Conservation (phyloP, 2,797 vertebrate genomes). For the Sus cebifrons region DNA sequence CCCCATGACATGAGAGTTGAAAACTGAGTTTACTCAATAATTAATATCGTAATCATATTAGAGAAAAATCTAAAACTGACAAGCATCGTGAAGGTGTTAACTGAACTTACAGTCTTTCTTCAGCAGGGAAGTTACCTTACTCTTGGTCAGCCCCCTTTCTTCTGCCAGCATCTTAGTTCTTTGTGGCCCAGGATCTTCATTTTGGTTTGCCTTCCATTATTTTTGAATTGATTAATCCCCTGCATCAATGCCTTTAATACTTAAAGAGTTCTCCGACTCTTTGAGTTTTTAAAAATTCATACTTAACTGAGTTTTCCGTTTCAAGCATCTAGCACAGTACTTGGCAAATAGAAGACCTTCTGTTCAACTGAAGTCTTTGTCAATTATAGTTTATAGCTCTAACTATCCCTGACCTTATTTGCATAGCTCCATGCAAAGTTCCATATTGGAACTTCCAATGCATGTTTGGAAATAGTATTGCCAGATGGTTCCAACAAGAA, state of each 20-base stretch:
- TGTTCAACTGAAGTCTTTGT: conserved; percentile 75
- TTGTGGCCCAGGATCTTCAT: background rate
- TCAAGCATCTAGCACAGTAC: conserved; percentile 68
- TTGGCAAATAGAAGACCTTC: conserved; percentile 79
- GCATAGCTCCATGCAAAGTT: conserved; percentile 77
- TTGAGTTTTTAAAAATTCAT: conserved; percentile 57
- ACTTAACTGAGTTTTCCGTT: conserved; percentile 69
- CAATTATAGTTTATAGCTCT: conserved; percentile 76
- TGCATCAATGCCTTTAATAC: conserved; percentile 6
- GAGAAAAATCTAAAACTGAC: background rate
- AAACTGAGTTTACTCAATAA: background rate
- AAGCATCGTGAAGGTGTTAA: background rate
- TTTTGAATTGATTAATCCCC: conserved; percentile 20
- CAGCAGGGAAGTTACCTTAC: background rate
- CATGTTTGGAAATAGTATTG: conserved; percentile 78
- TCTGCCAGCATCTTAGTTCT: conserved; percentile 18
- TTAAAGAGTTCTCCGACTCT: conserved; percentile 60
- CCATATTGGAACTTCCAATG: conserved; percentile 56
- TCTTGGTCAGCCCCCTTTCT: background rate
- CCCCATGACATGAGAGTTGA: background rate
- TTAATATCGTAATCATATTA: background rate
- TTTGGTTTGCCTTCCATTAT: background rate
- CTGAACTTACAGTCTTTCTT: background rate
- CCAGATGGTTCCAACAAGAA: conserved; percentile 79
- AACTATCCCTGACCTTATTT: conserved; percentile 79